These are phyloP conservation scores for Stegastes partitus DNA, from an alignment of 2,113 vertebrate species.

Conservation along the genomic window DNA sequence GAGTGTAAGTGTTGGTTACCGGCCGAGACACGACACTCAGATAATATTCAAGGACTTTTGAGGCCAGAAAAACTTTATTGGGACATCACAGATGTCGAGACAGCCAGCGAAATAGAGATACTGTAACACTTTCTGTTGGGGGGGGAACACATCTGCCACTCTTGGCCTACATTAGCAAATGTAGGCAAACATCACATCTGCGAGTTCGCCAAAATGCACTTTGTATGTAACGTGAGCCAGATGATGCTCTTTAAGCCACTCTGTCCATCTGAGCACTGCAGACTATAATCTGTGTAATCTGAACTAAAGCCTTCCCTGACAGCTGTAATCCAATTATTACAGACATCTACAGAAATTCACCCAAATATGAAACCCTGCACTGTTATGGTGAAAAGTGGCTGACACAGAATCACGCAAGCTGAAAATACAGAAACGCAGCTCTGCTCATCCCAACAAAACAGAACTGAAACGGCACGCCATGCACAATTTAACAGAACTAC, in stretches of 20 bases:
- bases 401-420: neutral
- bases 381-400: neutral
- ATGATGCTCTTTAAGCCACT: conserved; percentile 69
- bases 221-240: conserved; percentile 55
- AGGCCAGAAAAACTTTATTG: neutral
- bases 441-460: neutral
- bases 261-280: conserved; percentile 66
- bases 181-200: conserved; percentile 46
- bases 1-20: neutral
- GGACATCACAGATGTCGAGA: neutral
- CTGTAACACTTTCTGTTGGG: neutral
- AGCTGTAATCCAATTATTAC: conserved; percentile 79
- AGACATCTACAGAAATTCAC: conserved; percentile 52
- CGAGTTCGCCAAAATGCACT: conserved; percentile 44
- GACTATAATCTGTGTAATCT: conserved; percentile 80
- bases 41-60: conserved; percentile 8
- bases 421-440: neutral
- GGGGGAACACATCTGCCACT: conserved; percentile 28
- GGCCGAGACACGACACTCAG: neutral
- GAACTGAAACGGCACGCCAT: neutral
- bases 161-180: conserved; percentile 48
- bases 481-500: conserved; percentile 23
- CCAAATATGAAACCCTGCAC: conserved; percentile 26
- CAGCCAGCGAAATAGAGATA: neutral
- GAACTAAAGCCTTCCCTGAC: conserved; percentile 74